Conservation (phyloP, 2,797 vertebrate species). For the Peromyscus melanophrys region DNA sequence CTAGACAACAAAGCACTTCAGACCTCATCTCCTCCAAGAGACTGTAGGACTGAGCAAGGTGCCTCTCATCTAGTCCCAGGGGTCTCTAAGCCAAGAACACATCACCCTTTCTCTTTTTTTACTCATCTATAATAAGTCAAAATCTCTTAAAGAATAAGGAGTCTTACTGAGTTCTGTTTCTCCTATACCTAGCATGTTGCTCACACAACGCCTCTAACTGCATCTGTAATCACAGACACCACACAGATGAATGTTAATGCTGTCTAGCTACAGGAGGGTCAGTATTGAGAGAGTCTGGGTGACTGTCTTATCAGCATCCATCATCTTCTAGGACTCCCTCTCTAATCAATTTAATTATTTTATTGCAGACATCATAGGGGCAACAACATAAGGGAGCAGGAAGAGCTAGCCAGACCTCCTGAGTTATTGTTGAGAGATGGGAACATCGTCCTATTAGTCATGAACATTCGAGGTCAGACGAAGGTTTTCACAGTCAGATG, state of each 20-base stretch:
- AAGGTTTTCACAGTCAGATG: slow-evolving; percentile 63
- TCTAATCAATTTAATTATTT: slow-evolving; percentile 64
- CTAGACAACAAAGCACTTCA: neutral
- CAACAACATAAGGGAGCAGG: slow-evolving; percentile 37
- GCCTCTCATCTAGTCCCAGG: neutral
- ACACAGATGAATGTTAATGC: neutral
- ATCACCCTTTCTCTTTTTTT: neutral
- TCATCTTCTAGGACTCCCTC: slow-evolving; percentile 47
- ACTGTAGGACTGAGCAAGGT: neutral
- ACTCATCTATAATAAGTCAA: slow-evolving; percentile 35
- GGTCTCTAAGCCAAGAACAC: neutral
- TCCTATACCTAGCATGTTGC: neutral
- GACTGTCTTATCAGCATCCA: neutral
- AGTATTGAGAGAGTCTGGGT: neutral
- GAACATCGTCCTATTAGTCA: slow-evolving; percentile 65
- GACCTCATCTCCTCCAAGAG: neutral
- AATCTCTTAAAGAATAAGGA: slow-evolving; percentile 25
- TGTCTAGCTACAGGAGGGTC: neutral
- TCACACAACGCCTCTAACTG: neutral
- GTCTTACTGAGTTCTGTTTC: neutral
- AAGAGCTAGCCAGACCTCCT: slow-evolving; percentile 37
- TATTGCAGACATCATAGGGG: slow-evolving; percentile 52
- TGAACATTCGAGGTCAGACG: slow-evolving; percentile 63
- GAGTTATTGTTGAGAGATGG: slow-evolving; percentile 70
- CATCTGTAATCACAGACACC: neutral